These are phyloP conservation scores for Acanthacorydalis orientalis DNA, from an alignment of 2,888 invertebrate species.

Conservation along the genomic window DNA sequence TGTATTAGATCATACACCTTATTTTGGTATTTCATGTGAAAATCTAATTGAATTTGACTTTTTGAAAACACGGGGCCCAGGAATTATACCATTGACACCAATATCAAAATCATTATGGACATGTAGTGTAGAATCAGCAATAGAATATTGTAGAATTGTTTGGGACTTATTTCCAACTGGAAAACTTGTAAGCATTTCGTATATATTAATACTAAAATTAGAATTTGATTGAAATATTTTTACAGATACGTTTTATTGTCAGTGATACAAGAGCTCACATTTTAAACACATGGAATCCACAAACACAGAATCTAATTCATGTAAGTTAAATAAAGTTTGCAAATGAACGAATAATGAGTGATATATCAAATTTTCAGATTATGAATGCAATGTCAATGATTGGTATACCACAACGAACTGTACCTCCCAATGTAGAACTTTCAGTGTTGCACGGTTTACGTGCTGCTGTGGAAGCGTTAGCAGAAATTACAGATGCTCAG, in stretches of 20 bases:
- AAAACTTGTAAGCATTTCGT: slow-evolving; percentile 47
- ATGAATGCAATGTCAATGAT: slow-evolving; percentile 69
- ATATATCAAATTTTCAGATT: slow-evolving; percentile 33
- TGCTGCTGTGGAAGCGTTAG: slow-evolving; percentile 71
- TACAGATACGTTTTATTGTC: slow-evolving; percentile 67
- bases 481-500: slow-evolving; percentile 67
- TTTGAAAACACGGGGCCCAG: slow-evolving; percentile 47
- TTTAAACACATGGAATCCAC: slow-evolving; percentile 67
- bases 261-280: slow-evolving; percentile 75
- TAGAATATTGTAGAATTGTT: slow-evolving; percentile 92
- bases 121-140: slow-evolving; percentile 82
- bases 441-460: slow-evolving; percentile 69
- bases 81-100: slow-evolving; percentile 61
- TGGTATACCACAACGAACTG: slow-evolving; percentile 52
- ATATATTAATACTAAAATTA: slow-evolving; percentile 3
- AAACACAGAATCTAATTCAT: slow-evolving; percentile 74
- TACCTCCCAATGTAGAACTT: slow-evolving; percentile 41
- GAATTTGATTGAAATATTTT: slow-evolving; percentile 13
- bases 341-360: not conserved
- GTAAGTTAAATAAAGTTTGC: slow-evolving; percentile 34
- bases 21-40: slow-evolving; percentile 74
- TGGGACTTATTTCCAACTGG: slow-evolving; percentile 93
- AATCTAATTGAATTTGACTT: slow-evolving; percentile 72
- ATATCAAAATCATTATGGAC: slow-evolving; percentile 93
- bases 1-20: slow-evolving; percentile 85